phyloP scores from a whole-genome alignment of 2,888 invertebrate species.

The Lapara coniferarum region DNA sequence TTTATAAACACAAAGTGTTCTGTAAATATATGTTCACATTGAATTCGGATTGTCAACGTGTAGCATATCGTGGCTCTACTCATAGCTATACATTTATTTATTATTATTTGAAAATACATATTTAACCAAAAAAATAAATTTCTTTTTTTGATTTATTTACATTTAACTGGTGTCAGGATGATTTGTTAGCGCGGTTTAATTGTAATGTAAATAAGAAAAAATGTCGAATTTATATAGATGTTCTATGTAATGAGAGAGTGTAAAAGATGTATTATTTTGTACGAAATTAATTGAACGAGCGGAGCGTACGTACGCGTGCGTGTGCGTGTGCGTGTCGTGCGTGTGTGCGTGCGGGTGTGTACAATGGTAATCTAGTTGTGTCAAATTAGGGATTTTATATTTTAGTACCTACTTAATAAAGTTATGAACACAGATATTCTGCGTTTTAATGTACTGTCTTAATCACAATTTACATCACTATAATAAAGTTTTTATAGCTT shows the following conservation, averaged over 20 bases:
- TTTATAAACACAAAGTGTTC: constrained; percentile 15
- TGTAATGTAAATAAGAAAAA: constrained; percentile 57
- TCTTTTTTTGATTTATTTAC: constrained; percentile 7
- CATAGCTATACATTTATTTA: constrained; percentile 10
- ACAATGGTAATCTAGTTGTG: constrained; percentile 44
- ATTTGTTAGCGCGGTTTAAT: constrained; percentile 34
- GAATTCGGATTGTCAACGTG: neutral
- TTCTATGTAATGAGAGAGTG: constrained; percentile 24
- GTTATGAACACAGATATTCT: constrained; percentile 48
- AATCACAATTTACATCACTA: neutral
- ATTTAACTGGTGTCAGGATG: constrained; percentile 9
- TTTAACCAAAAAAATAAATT: neutral
- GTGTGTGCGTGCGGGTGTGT: neutral
- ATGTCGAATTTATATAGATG: constrained; percentile 55
- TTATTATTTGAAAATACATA: constrained; percentile 1
- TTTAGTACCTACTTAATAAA: constrained; percentile 67
- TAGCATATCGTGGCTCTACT: neutral
- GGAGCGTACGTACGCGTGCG: neutral
- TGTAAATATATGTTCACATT: constrained; percentile 13
- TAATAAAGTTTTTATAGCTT: constrained; percentile 6
- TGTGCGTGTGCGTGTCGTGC: neutral
- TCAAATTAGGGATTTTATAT: constrained; percentile 67
- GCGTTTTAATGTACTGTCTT: constrained; percentile 31
- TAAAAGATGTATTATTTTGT: constrained; percentile 28
- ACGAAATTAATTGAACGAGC: constrained; percentile 26